Base-by-base conservation (phyloP, 2,888 invertebrate genomes). In the Ctenicera cuprea region DNA sequence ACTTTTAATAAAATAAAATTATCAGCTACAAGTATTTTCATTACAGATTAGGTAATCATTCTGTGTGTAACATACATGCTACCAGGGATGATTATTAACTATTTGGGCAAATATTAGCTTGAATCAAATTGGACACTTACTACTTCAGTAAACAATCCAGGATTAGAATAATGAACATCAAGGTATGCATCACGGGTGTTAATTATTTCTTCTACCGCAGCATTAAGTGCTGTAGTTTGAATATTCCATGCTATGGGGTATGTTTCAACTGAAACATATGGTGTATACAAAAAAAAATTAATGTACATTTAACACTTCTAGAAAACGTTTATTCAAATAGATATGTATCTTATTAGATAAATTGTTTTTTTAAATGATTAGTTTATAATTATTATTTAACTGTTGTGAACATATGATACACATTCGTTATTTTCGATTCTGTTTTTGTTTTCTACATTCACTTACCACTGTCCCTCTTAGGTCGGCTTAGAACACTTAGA, bases 91-190 rank as follows among this genome's bases (percentile, higher is more conserved):
- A n/a, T n/a, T n/a, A n/a, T n/a, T n/a, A n/a, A n/a, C n/a, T n/a
- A n/a, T n/a, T n/a, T n/a, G n/a, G n/a, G n/a, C n/a, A n/a, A n/a
- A n/a, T n/a, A n/a, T n/a, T n/a, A n/a, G n/a, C n/a, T n/a, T n/a
- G n/a, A n/a, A n/a, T 26, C 5, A 3, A 26, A 5, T 26, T 26
- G 26, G 26, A 26, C 26, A 66, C 62, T 74, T 77, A 86, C 84
- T 76, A 83, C 82, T n/a, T 83, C 80, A 11, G 80, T 81, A 78
- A 85, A 86, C 65, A 85, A 83, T 64, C 86, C 86, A n/a, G 86
- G 85, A 66, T 84, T 84, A 30, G 80, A 76, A 26, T 75, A 62
- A 62, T 87, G 86, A 20, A 85, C 80, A 16, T 84, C 76, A 3
- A 83, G 65, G 68, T 86, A 86, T 3, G 79, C 69, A 61, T 80